A percentile compares a stretch with the other conserved stretches of the same genome.
phyloP scores from a whole-genome alignment of 2,888 invertebrate genomes.

The Platycheirus rosarum region DNA sequence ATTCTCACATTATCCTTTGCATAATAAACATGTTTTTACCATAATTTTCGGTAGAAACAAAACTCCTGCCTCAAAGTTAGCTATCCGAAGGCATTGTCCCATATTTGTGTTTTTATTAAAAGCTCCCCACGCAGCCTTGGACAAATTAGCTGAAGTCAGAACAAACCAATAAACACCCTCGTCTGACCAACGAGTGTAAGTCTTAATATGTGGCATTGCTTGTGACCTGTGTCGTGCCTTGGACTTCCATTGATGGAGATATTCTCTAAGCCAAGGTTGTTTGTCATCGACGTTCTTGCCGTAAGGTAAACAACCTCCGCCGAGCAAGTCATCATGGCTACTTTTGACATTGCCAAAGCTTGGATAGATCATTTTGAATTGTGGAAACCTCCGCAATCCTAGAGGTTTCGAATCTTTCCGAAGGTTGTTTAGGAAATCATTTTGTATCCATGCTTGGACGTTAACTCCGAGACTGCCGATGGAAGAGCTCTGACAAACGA shows the following conservation, averaged over 20 bases:
- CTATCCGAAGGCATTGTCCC: slow-evolving; percentile 86
- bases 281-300: slow-evolving; percentile 89
- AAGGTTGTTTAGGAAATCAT: slow-evolving; percentile 88
- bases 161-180: slow-evolving; percentile 89
- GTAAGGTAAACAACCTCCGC: slow-evolving; percentile 96
- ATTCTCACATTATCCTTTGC: neutral
- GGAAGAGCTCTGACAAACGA: slow-evolving; percentile 95
- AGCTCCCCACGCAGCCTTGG: slow-evolving; percentile 98
- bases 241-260: slow-evolving; percentile 93
- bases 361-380: slow-evolving; percentile 89
- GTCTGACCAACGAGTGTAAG: slow-evolving; percentile 90
- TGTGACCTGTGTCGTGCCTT: slow-evolving; percentile 86
- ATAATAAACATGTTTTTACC: slow-evolving; percentile 83
- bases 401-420: slow-evolving; percentile 83
- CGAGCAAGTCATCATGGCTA: slow-evolving; percentile 92
- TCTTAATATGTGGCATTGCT: slow-evolving; percentile 98
- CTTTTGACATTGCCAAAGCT: slow-evolving; percentile 91
- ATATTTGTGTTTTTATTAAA: slow-evolving; percentile 85
- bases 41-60: slow-evolving; percentile 92
- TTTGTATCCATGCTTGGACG: slow-evolving; percentile 88
- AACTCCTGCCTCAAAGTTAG: slow-evolving; percentile 96
- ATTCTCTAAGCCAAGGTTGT: slow-evolving; percentile 91
- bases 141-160: slow-evolving; percentile 96
- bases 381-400: slow-evolving; percentile 84
- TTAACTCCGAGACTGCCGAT: slow-evolving; percentile 92